Evolutionary conservation across 2,113 vertebrate species (phyloP).

Genomic region (Prochilodus magdalenae): DNA sequence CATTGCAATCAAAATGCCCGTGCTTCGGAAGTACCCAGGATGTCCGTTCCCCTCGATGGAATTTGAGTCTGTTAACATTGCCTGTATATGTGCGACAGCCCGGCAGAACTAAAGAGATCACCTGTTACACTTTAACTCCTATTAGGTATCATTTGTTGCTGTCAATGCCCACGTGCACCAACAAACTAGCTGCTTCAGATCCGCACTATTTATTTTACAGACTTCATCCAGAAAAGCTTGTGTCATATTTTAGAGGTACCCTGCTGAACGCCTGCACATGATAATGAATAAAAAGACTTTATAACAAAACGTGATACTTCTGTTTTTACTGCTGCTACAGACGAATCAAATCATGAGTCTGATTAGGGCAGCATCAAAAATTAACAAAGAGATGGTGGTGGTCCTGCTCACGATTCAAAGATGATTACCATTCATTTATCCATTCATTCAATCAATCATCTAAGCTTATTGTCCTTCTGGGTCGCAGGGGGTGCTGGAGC

Average conservation of each 20-base stretch:
- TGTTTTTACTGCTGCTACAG: neutral
- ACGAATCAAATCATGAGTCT: too few species aligned
- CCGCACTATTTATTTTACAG: neutral
- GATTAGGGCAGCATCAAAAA: too few species aligned
- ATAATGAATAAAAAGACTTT: conserved; percentile 32
- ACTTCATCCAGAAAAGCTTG: neutral
- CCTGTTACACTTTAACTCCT: neutral
- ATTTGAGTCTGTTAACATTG: conserved; percentile 75
- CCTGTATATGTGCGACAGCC: conserved; percentile 77
- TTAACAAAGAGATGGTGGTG: too few species aligned
- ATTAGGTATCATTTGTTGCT: neutral
- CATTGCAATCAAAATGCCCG: conserved; percentile 73
- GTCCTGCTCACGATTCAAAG: too few species aligned
- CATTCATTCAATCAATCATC: too few species aligned
- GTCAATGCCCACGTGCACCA: neutral
- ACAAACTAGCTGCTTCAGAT: neutral
- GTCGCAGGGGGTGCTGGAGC: too few species aligned
- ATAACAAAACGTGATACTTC: neutral
- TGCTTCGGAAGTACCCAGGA: conserved; percentile 72
- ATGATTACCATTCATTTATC: too few species aligned
- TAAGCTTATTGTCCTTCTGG: too few species aligned
- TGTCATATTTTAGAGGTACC: neutral
- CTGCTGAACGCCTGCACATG: conserved; percentile 24
- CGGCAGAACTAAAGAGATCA: conserved; percentile 61
- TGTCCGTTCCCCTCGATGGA: conserved; percentile 75